Evolutionary conservation across 2,888 invertebrate species (phyloP), one percentile per base, ranked within the genome.

Genomic region (Eulithis prunata): DNA sequence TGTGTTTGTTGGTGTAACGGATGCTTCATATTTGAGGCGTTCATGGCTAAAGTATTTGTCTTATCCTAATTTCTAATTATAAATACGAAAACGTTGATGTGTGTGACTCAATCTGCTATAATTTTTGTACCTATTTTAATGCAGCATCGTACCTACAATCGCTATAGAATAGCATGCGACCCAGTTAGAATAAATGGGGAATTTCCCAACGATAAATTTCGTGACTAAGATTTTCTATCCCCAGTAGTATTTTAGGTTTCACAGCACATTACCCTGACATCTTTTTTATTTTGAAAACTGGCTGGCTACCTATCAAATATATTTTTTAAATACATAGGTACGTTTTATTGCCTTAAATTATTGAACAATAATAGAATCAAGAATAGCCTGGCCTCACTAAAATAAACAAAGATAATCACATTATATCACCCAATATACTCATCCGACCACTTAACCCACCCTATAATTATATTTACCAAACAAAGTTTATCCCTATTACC

Each of bases 401-500:
- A 64, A 66, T 57, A 70, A 69, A 73, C 68, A 73, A 57, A 65
- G 62, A 72, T 68, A 72, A 69, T 66, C 63, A 58, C 67, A 68
- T 68, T 74, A 71, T 64, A 70, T 71, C 70, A 71, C 67, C 70
- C 68, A 68, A 69, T 71, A 70, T 70, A 71, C 69, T 71, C 70
- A 70, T 65, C 69, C 69, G 56, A 64, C 70, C 74, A 73, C 73
- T 79, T 79, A 75, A 76, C 73, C 77, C 60, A 68, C 63, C 72
- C 74, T 71, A 75, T 77, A 77, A 74, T 78, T 78, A 73, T 73
- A 75, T 78, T 78, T 70, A 75, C 71, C 70, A 77, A 81, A 81
- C 77, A 78, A 80, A 81, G 77, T 81, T 80, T 80, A 81, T 80
- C 80, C 80, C 75, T 76, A 79, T 81, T 78, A 81, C 72, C 66